Percentiles rank a stretch among this genome's conserved stretches.
Evolutionary conservation across 2,113 vertebrate genomes (phyloP).

Genomic region (Clarias batrachus): DNA sequence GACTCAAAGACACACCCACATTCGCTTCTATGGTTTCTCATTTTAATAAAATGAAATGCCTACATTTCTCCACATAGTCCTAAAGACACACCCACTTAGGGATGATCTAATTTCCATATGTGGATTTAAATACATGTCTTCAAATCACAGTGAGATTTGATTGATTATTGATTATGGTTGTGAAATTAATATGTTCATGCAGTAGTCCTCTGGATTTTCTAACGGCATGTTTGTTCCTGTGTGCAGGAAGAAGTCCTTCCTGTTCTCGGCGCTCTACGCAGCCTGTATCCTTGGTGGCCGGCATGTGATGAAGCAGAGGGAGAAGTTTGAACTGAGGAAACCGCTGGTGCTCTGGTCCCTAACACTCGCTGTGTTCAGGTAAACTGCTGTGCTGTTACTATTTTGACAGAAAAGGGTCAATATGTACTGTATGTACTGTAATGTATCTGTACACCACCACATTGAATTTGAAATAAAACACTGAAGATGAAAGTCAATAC

Average conservation of each 20-base stretch:
- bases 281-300: conserved; percentile 96
- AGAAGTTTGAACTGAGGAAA: conserved; percentile 97
- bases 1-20: neutral
- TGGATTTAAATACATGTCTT: neutral
- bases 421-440: neutral
- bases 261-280: conserved; percentile 93
- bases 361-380: conserved; percentile 96
- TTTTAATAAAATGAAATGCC: neutral
- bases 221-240: neutral
- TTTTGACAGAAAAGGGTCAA: neutral
- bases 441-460: too few relatives aligned
- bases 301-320: conserved; percentile 96
- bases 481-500: too few relatives aligned
- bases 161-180: neutral
- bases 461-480: too few relatives aligned
- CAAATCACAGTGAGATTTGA: neutral
- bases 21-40: neutral
- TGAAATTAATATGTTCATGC: neutral
- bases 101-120: too few relatives aligned
- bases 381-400: conserved; percentile 43
- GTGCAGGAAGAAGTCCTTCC: conserved; percentile 97
- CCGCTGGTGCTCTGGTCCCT: conserved; percentile 97
- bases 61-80: neutral
- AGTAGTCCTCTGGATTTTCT: neutral
- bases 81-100: neutral